Base-by-base conservation (phyloP, 2,113 vertebrate species). In the Climacteris rufus region DNA sequence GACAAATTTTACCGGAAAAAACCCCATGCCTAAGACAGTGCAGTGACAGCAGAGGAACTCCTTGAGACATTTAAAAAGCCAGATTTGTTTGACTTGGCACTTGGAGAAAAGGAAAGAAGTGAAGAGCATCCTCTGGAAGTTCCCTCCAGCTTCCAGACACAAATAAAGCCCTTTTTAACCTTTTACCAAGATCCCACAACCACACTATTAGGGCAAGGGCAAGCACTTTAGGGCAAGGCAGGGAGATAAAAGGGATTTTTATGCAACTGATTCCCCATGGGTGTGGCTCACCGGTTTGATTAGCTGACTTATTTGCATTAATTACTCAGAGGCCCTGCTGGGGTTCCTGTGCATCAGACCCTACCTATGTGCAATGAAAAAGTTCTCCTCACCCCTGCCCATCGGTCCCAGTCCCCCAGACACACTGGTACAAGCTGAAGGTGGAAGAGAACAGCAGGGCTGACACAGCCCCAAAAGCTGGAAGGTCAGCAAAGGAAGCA, bases 311-410 rank as follows among this genome's bases (percentile, higher is more conserved):
- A 60, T 47, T 78, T 94, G 42, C 70, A 71, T 71, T 52, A 24
- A 76, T 54, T 11, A 71, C 33, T 11, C 13, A 2, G 44, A 64
- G 39, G 69, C 60, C 19, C 64, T n/a, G 50, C 65, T 39, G 27
- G 40, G 31, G 13, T 18, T 54, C 45, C 28, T 18, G 5, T 19
- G 24, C 52, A 25, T 53, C 20, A 80, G 30, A 35, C 19, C 16
- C 18, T 9, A 7, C 1, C 4, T 0, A 15, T 0, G 1, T 3
- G 23, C 30, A 64, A 21, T 10, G 5, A 5, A 44, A 15, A 33
- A 17, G 47, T 9, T 44, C 44, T 40, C n/a, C 53, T 37, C 37
- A 45, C 1, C 23, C 9, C 22, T 64, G 42, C 23, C 13, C 24
- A 37, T 10, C 1, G 1, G 12, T 4, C 1, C 13, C 4, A 2